These are phyloP conservation scores for Cottoperca gobio DNA, from an alignment of 2,797 vertebrate species.

Conservation along the genomic window DNA sequence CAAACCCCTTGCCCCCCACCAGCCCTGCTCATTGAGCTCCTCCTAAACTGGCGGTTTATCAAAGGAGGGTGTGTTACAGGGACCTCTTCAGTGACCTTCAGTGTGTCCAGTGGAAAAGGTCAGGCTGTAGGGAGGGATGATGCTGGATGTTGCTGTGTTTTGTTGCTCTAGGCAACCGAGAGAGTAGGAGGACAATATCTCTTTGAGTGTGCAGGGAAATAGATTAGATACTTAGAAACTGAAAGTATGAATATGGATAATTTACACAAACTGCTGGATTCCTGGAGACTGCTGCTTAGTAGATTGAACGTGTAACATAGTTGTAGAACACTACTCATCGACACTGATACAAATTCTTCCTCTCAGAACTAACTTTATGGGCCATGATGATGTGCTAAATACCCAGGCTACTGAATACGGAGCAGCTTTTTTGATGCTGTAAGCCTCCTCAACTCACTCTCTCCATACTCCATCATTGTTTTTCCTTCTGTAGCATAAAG, in stretches of 20 bases:
- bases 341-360: neutral
- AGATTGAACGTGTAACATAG: neutral
- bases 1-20: neutral
- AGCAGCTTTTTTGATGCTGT: no score
- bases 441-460: no score
- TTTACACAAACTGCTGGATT: slow-evolving; percentile 10
- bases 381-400: neutral
- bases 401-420: neutral
- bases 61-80: slow-evolving; percentile 50
- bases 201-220: slow-evolving; percentile 36
- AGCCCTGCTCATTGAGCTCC: neutral
- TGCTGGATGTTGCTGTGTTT: slow-evolving; percentile 35
- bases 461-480: no score
- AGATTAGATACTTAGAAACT: neutral
- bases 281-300: neutral
- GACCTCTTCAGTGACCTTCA: slow-evolving; percentile 33
- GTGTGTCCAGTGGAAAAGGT: slow-evolving; percentile 45
- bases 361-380: neutral
- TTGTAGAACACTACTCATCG: neutral
- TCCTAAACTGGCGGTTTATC: slow-evolving; percentile 14
- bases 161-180: slow-evolving; percentile 17
- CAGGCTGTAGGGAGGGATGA: slow-evolving; percentile 18
- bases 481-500: no score
- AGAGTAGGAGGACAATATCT: slow-evolving; percentile 25
- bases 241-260: neutral